A percentile compares a stretch with the other conserved stretches of the same genome.
These are phyloP conservation scores for Oryzaephilus surinamensis DNA, from an alignment of 1,140 invertebrate genomes.

Conservation along the genomic window DNA sequence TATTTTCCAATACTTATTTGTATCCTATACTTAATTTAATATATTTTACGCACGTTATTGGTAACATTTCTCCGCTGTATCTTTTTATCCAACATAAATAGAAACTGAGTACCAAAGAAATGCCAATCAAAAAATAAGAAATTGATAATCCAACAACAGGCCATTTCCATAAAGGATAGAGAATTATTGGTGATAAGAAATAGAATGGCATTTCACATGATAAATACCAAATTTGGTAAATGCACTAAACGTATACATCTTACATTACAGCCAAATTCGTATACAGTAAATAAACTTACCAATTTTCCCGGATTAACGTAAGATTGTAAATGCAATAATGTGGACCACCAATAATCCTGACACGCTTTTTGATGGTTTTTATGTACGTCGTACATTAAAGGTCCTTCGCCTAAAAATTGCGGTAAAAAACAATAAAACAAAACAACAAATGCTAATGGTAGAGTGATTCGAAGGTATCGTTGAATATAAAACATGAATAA, in stretches of 20 bases:
- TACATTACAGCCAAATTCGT: neutral
- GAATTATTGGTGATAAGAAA: slow-evolving; percentile 41
- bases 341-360: slow-evolving; percentile 37
- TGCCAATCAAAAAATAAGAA: slow-evolving; percentile 3
- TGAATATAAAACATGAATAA: slow-evolving; percentile 30
- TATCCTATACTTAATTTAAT: slow-evolving; percentile 1
- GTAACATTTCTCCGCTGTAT: slow-evolving; percentile 13
- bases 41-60: slow-evolving; percentile 14
- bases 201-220: slow-evolving; percentile 35
- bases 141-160: slow-evolving; percentile 9
- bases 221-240: slow-evolving; percentile 9
- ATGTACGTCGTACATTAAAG: slow-evolving; percentile 28
- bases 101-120: slow-evolving; percentile 10
- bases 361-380: slow-evolving; percentile 18
- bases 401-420: slow-evolving; percentile 32
- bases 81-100: slow-evolving; percentile 15
- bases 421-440: slow-evolving; percentile 31
- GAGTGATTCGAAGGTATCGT: slow-evolving; percentile 34
- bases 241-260: slow-evolving; percentile 12
- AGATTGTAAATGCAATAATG: slow-evolving; percentile 33
- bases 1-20: neutral
- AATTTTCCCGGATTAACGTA: slow-evolving; percentile 27
- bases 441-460: slow-evolving; percentile 33
- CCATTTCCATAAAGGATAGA: slow-evolving; percentile 35
- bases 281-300: too few relatives aligned